Evolutionary conservation across 2,888 invertebrate species (phyloP).

Genomic region (Cremastinae sp.): DNA sequence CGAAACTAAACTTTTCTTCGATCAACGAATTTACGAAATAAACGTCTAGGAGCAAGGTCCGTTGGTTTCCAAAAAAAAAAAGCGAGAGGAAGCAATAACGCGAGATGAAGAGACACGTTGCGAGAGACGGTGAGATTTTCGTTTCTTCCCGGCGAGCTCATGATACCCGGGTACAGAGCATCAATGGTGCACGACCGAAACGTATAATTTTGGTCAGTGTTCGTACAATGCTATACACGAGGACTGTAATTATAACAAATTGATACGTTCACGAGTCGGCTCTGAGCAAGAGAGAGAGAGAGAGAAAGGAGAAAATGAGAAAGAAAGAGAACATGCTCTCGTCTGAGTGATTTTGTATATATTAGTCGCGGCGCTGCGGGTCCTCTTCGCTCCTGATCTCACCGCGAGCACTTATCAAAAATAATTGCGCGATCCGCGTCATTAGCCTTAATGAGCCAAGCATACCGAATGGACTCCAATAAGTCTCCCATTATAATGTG

Average conservation of each 20-base stretch:
- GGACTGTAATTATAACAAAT: conserved; percentile 75
- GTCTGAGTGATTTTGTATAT: conserved; percentile 9
- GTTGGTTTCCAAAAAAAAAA: not conserved
- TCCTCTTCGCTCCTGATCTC: conserved; percentile 22
- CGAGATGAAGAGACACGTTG: too few species aligned
- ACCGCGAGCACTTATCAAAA: conserved; percentile 66
- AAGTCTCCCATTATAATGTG: not conserved
- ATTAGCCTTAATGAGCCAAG: conserved; percentile 75
- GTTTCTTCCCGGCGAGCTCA: conserved; percentile 48
- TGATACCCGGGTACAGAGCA: conserved; percentile 31
- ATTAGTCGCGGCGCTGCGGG: conserved; percentile 39
- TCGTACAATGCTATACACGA: conserved; percentile 64
- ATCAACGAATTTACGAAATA: too few species aligned
- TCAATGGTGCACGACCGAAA: conserved; percentile 59
- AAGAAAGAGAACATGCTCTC: conserved; percentile 6
- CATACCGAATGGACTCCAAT: conserved; percentile 24
- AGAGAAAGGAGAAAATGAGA: not conserved
- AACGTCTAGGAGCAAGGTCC: too few species aligned
- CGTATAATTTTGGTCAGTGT: conserved; percentile 70
- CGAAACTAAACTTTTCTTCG: too few species aligned
- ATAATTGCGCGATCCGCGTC: conserved; percentile 72
- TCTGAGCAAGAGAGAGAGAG: conserved; percentile 5
- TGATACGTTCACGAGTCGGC: conserved; percentile 69
- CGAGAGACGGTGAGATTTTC: conserved; percentile 9
- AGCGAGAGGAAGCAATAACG: not conserved